Percentiles rank a stretch among this genome's conserved stretches.
Conservation (phyloP, 2,888 invertebrate species). For the Amblyteles armatorius region DNA sequence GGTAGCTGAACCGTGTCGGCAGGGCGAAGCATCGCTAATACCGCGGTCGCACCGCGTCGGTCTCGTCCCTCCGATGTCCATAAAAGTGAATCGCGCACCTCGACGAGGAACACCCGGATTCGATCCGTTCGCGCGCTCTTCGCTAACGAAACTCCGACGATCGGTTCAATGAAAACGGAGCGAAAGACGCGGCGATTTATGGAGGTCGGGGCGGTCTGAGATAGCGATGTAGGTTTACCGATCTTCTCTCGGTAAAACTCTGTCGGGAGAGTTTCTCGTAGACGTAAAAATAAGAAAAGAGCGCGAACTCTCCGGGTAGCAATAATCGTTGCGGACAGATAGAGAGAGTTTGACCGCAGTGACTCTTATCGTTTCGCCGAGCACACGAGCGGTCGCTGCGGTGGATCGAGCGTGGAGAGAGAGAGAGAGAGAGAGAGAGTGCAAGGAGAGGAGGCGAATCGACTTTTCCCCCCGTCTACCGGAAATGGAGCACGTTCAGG, state of each 20-base stretch:
- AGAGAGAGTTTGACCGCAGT: conserved; percentile 38
- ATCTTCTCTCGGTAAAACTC: neutral
- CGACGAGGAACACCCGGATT: neutral
- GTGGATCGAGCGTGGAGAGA: neutral
- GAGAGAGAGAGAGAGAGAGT: conserved; percentile 7
- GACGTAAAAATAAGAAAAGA: neutral
- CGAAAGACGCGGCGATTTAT: neutral
- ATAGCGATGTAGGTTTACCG: neutral
- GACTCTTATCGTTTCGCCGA: conserved; percentile 60
- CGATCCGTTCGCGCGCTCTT: neutral
- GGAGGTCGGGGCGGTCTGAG: neutral
- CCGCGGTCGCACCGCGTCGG: conserved; percentile 61
- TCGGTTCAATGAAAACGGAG: neutral
- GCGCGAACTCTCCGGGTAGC: neutral
- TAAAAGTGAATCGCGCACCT: conserved; percentile 19
- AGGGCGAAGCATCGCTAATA: conserved; percentile 61
- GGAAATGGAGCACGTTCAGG: conserved; percentile 55
- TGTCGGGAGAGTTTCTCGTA: neutral
- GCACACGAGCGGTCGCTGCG: neutral
- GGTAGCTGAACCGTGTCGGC: conserved; percentile 16
- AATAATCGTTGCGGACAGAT: conserved; percentile 24
- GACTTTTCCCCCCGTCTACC: conserved; percentile 43
- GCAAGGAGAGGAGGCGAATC: conserved; percentile 6
- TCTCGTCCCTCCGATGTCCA: conserved; percentile 1
- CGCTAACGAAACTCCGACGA: neutral